Percentiles rank a stretch among this genome's conserved stretches.
Evolutionary conservation across 2,888 invertebrate genomes (phyloP).

Genomic region (Drosophila falleni): DNA sequence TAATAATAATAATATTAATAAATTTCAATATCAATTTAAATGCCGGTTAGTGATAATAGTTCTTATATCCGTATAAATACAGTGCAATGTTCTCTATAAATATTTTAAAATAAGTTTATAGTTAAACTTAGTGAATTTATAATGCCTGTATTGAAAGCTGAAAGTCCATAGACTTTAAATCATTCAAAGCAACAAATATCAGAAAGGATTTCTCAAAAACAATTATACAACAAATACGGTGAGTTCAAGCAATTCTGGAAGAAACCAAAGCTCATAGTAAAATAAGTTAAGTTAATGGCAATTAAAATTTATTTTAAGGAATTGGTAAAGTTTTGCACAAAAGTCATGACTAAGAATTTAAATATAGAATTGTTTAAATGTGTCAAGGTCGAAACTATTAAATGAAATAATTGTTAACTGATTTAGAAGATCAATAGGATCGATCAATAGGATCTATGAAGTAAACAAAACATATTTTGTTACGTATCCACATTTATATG

Average conservation of each 20-base stretch:
- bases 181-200: slow-evolving; percentile 2
- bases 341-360: background rate
- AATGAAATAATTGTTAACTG: background rate
- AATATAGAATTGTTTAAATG: background rate
- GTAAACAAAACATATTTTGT: background rate
- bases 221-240: slow-evolving; percentile 1
- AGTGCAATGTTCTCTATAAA: slow-evolving; percentile 46
- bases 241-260: slow-evolving; percentile 1
- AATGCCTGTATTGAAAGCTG: slow-evolving; percentile 47
- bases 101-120: slow-evolving; percentile 18
- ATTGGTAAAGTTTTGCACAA: no score
- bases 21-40: slow-evolving; percentile 32
- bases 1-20: slow-evolving; percentile 24
- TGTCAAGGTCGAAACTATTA: slow-evolving; percentile 25
- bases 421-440: background rate
- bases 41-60: slow-evolving; percentile 60
- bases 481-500: background rate
- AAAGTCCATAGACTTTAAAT: slow-evolving; percentile 37
- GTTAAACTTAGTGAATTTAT: slow-evolving; percentile 35
- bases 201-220: background rate
- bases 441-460: background rate
- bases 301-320: background rate
- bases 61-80: slow-evolving; percentile 17
- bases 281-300: background rate
- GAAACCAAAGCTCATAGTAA: background rate